Evolutionary conservation across 2,888 invertebrate species (phyloP), one percentile per base, ranked within the genome.

Genomic region (Dicyrtoma fusca): DNA sequence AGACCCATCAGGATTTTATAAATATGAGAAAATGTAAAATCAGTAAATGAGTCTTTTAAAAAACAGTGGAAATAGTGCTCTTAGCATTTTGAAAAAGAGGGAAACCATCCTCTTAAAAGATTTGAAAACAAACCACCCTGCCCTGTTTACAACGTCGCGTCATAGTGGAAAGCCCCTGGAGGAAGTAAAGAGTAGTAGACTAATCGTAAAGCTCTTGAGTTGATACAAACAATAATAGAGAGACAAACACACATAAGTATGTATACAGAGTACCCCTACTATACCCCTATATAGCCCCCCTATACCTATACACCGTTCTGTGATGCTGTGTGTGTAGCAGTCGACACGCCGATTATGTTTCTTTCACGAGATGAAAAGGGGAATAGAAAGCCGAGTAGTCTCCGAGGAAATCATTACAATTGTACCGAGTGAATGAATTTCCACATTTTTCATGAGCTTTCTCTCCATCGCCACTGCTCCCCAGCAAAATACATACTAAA

Each of bases 351-450:
- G 73, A 73, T 74, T 72, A 74, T 72, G 71, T 71, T 66, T 69
- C 75, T 72, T 75, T 72, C 71, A 75, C 69, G 73, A 73, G 75
- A 75, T 75, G 75, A 75, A 75, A 73, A 75, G 75, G 75, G 75
- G 73, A 73, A 73, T 75, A 75, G 73, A 72, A 72, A 72, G 64
- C 70, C 62, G 75, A 73, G 75, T 75, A 77, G 76, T 78, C 78
- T 78, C 78, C 70, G 73, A 78, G 78, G 78, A 78, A 78, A 78
- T 78, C 78, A 78, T 78, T 78, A 78, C 76, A 76, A 78, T 78
- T 78, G 78, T 76, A 77, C 72, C 74, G 74, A 78, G 76, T 78
- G 78, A 78, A 78, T 78, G 78, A 78, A 78, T 76, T 75, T 78
- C 75, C 78, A 76, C 78, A 78, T 78, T 78, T 78, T 78, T 78